Percentiles rank a stretch among this genome's conserved stretches.
phyloP scores from a whole-genome alignment of 2,888 invertebrate genomes.

The Phyllotreta striolata region DNA sequence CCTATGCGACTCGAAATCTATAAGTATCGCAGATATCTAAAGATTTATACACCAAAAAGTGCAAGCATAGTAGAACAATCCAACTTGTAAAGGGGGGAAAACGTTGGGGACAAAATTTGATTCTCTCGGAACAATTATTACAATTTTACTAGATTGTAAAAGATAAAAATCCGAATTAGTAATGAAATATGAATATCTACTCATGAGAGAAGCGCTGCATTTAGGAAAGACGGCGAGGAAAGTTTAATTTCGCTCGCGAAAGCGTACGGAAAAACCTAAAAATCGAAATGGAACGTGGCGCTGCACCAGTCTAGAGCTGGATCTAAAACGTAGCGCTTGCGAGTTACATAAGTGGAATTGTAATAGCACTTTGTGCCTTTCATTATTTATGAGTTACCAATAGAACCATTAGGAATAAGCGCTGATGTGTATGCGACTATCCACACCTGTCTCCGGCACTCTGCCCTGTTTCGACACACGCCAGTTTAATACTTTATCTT shows the following conservation, averaged over 20 bases:
- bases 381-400: conserved; percentile 59
- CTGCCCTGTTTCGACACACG: conserved; percentile 1
- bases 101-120: no score
- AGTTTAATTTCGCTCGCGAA: conserved; percentile 1
- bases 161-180: no score
- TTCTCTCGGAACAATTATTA: no score
- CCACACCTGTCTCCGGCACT: conserved; percentile 50
- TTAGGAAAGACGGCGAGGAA: background rate
- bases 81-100: no score
- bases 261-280: conserved; percentile 7
- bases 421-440: conserved; percentile 53
- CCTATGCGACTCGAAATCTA: conserved; percentile 13
- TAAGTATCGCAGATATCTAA: background rate
- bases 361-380: conserved; percentile 58
- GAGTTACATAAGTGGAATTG: conserved; percentile 47
- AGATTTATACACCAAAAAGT: conserved; percentile 1
- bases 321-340: conserved; percentile 11
- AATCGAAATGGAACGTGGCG: conserved; percentile 19
- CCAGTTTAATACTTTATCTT: background rate
- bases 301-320: conserved; percentile 5
- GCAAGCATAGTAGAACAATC: no score
- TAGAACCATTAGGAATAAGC: conserved; percentile 52
- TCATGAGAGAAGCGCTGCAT: background rate
- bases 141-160: no score
- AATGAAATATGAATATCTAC: no score